These are phyloP conservation scores for Nomada ruficornis DNA, from an alignment of 2,888 invertebrate genomes.

Conservation along the genomic window DNA sequence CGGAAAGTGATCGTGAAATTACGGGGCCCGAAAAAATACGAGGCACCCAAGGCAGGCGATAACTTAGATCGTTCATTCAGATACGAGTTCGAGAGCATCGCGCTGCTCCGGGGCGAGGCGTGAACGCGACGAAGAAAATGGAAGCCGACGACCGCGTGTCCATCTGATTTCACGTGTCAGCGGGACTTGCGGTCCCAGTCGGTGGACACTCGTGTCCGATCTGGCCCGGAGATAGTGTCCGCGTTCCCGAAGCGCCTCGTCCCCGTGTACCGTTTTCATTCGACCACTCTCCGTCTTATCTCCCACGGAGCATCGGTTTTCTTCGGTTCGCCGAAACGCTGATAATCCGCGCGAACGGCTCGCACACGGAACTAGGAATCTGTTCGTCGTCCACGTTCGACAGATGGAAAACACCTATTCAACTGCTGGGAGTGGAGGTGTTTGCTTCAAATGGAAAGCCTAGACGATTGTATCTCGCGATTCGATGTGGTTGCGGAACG, in stretches of 20 bases:
- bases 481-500: not conserved
- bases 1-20: not conserved
- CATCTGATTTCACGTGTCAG: slow-evolving; percentile 70
- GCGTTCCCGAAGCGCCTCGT: slow-evolving; percentile 44
- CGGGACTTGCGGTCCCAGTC: slow-evolving; percentile 40
- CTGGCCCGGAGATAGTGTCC: slow-evolving; percentile 71
- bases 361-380: slow-evolving; percentile 16
- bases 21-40: slow-evolving; percentile 8
- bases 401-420: slow-evolving; percentile 28
- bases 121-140: slow-evolving; percentile 60
- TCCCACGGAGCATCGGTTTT: slow-evolving; percentile 72
- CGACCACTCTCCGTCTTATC: slow-evolving; percentile 63
- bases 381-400: slow-evolving; percentile 24
- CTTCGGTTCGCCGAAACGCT: slow-evolving; percentile 65
- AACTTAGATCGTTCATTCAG: slow-evolving; percentile 32
- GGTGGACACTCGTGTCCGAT: slow-evolving; percentile 65
- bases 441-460: not conserved
- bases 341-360: slow-evolving; percentile 54
- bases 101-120: slow-evolving; percentile 17
- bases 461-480: slow-evolving; percentile 18
- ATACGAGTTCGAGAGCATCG: not conserved
- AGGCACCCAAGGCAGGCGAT: slow-evolving; percentile 21
- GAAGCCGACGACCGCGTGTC: slow-evolving; percentile 61
- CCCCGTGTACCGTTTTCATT: slow-evolving; percentile 64
- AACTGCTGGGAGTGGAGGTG: slow-evolving; percentile 3